Conservation (phyloP, 2,797 vertebrate genomes). For the Astyanax mexicanus region DNA sequence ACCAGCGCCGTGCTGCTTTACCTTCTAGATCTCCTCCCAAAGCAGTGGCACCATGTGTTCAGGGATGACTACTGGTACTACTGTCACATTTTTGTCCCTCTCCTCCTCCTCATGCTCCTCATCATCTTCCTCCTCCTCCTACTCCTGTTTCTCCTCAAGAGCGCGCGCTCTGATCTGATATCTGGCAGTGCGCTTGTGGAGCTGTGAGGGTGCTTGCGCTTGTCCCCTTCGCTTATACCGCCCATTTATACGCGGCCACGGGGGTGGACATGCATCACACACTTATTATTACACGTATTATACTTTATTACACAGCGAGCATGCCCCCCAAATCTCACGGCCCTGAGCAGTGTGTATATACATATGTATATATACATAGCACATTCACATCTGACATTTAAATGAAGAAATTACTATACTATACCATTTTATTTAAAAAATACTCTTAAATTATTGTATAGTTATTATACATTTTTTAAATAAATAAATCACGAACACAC, state of each 20-base stretch:
- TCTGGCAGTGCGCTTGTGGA: neutral
- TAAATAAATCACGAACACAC: no score
- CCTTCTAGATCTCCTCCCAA: conserved; percentile 76
- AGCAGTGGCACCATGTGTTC: conserved; percentile 77
- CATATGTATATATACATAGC: neutral
- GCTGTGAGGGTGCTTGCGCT: conserved; percentile 73
- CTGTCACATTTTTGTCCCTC: conserved; percentile 90
- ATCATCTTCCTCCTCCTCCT: neutral
- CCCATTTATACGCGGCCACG: conserved; percentile 70
- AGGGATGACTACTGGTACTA: conserved; percentile 78
- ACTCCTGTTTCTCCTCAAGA: conserved; percentile 28
- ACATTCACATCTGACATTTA: no score
- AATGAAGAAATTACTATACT: no score
- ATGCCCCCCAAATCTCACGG: conserved; percentile 54
- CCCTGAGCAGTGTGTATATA: conserved; percentile 8
- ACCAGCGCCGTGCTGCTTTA: conserved; percentile 59
- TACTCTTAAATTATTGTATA: no score
- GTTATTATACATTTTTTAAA: no score
- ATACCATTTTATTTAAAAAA: no score
- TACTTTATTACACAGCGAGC: conserved; percentile 46
- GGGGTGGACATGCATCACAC: conserved; percentile 65
- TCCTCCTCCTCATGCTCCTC: conserved; percentile 62
- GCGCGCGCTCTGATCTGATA: conserved; percentile 56
- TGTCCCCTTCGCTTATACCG: conserved; percentile 65
- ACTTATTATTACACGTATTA: conserved; percentile 63